Base-by-base conservation (phyloP, 2,797 vertebrate genomes). In the Lerista edwardsae region DNA sequence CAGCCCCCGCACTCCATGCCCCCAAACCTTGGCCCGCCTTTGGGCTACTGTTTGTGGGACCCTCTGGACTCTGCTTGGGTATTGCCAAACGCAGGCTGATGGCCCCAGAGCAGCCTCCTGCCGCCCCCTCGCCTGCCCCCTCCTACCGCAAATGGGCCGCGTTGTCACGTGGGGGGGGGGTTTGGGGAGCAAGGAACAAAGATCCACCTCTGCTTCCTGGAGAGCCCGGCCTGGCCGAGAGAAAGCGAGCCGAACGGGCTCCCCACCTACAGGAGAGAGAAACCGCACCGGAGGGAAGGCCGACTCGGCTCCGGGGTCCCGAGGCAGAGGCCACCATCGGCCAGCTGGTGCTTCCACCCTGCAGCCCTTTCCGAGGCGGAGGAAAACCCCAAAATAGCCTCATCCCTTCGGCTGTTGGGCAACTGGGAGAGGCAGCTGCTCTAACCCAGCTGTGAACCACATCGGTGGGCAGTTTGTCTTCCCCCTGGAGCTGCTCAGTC, bases 401-500 rank as follows among this genome's bases (percentile, higher is more conserved):
- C 59, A 61, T 25, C 21, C 23, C 59, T 12, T 34, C 4, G 6
- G 2, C 1, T 2, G 0, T 80, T 71, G 15, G 3, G 0, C 0
- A 34, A 61, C 12, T 81, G 74, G 80, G 3, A 10, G 0, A 9
- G 17, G 17, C 2, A 31, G 29, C 5, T 25, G 17, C 19, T n/a
- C n/a, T 12, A 29, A 19, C 74, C 27, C 3, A 0, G 0, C 55
- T 6, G 0, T 17, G 15, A 55, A 55, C 51, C 2, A 47, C 59
- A 65, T 76, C 36, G 7, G 19, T 6, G 25, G 21, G 17, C 55
- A 9, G 27, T 4, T 27, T 39, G 7, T 21, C n/a, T 31, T 55
- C 72, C 5, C 51, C 67, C 4, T 25, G 59, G 67, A 4, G 59
- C 2, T 51, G 47, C n/a, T 55, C 57, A 39, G 7, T 11, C 19